These are phyloP conservation scores for Perdita meconis DNA, from an alignment of 2,888 invertebrate genomes.

Conservation along the genomic window DNA sequence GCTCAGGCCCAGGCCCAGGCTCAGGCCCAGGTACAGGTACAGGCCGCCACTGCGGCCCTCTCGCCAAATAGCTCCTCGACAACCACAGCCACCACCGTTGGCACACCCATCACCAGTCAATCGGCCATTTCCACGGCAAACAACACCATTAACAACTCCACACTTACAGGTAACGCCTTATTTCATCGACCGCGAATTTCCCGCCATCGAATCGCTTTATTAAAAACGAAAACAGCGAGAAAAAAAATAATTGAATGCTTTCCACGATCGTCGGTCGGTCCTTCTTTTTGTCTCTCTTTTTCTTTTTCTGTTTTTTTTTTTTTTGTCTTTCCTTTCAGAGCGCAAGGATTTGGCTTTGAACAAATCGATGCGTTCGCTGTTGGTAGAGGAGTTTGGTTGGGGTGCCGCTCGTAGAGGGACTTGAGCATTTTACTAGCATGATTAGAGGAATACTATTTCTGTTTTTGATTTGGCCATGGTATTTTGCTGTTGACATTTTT, in stretches of 20 bases:
- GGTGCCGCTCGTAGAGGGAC: background rate
- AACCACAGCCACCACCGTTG: constrained; percentile 80
- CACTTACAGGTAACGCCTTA: constrained; percentile 83
- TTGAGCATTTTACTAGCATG: constrained; percentile 21
- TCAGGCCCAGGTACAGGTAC: constrained; percentile 75
- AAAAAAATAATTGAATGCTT: constrained; percentile 3
- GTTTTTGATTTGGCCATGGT: background rate
- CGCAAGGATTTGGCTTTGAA: constrained; percentile 24
- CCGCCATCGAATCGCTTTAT: constrained; percentile 11
- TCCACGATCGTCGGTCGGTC: background rate
- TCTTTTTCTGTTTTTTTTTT: no score
- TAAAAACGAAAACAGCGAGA: background rate
- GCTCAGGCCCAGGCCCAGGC: constrained; percentile 80
- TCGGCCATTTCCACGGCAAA: constrained; percentile 83
- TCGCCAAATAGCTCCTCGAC: constrained; percentile 82
- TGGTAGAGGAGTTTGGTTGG: background rate
- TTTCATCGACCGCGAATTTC: constrained; percentile 57
- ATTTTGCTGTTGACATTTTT: constrained; percentile 4
- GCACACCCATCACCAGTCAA: constrained; percentile 83
- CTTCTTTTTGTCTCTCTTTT: background rate
- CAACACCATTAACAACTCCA: constrained; percentile 84
- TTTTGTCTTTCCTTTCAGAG: background rate
- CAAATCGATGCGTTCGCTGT: constrained; percentile 5
- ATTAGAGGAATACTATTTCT: background rate
- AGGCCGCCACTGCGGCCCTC: constrained; percentile 81